Base-by-base conservation (phyloP, 2,888 invertebrate genomes). In the Oscheius sp. region DNA sequence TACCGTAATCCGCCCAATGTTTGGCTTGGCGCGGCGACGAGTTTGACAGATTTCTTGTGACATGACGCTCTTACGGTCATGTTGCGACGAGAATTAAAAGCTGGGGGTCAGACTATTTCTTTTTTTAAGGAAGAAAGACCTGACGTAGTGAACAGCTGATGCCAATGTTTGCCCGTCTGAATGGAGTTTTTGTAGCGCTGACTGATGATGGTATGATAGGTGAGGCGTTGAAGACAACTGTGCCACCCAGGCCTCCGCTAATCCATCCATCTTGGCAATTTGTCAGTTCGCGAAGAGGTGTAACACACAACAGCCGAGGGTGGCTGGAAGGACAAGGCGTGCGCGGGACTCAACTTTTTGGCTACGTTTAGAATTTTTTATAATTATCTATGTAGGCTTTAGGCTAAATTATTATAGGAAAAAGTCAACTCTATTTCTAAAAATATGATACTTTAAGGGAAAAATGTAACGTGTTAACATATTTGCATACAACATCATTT, bases 171-270 rank as follows among this genome's bases (percentile, higher is more conserved):
- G 39, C n/a, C n/a, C 53, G 27, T 20, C 29, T 20, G 55, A 34
- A 55, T n/a, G 42, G 45, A 27, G 61, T 61, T 61, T 61, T 61
- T 61, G 61, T 61, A 61, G 61, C 25, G 61, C 23, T 45, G 61
- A 61, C 61, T 39, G 61, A 61, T 61, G 61, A 61, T 61, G 61
- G 61, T 61, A 61, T 61, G 61, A 61, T 61, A 61, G 61, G 39
- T n/a, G n/a, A n/a, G n/a, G n/a, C n/a, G n/a, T n/a, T n/a, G 31
- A 53, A 25, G 57, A 25, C 61, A 61, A 61, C 61, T 61, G 61
- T n/a, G 25, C 27, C n/a, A n/a, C n/a, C 17, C 42, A 20, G 27
- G 15, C 12, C 45, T 17, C 61, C 27, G 61, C 61, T 42, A n/a
- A 61, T 39, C 61, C 61, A 61, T 61, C 61, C 61, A 29, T 61